Conservation (phyloP, 2,113 vertebrate species). For the Stigmatopora nigra region DNA sequence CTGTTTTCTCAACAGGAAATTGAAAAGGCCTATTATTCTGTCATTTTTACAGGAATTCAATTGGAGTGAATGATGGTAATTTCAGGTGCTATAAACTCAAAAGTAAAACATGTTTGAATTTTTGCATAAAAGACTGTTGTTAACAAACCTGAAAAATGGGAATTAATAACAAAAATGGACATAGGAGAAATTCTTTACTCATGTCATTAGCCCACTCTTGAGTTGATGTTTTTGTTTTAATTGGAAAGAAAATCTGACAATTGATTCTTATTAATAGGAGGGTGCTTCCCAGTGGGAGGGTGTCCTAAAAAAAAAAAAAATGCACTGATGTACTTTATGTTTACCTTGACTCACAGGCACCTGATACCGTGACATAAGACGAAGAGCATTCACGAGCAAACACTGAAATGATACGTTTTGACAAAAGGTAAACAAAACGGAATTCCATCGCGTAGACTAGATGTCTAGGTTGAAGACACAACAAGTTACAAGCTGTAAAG, state of each 20-base stretch:
- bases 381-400: background rate
- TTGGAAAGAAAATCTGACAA: too few species aligned
- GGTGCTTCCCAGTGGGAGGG: background rate
- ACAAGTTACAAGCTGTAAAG: background rate
- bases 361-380: background rate
- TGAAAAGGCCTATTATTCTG: background rate
- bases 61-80: background rate
- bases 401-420: background rate
- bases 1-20: constrained; percentile 25
- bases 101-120: too few species aligned
- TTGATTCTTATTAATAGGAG: background rate
- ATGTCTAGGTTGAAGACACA: background rate
- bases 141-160: too few species aligned
- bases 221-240: too few species aligned
- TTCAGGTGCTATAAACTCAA: too few species aligned
- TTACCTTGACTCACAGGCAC: background rate
- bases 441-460: background rate
- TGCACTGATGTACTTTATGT: background rate
- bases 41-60: constrained; percentile 8
- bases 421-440: constrained; percentile 13
- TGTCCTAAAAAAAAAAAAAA: background rate
- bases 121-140: too few species aligned
- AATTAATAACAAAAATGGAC: too few species aligned
- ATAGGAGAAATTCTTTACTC: too few species aligned
- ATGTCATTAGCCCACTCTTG: too few species aligned